These are phyloP conservation scores for Lamellibrachia luymesi DNA, from an alignment of 1,140 invertebrate genomes.

Conservation along the genomic window DNA sequence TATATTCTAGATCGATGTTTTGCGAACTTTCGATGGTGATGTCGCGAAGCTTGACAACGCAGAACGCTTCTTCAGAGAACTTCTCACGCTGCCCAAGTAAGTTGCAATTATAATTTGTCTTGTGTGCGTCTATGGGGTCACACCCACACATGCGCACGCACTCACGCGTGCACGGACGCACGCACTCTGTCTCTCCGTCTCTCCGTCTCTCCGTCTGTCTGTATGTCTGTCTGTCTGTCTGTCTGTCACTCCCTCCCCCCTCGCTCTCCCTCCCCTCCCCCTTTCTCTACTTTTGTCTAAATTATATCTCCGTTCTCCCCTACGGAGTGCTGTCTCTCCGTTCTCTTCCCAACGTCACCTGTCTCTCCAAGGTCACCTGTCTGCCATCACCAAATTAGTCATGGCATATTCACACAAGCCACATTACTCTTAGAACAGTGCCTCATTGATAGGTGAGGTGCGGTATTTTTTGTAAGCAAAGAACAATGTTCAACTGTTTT, in stretches of 20 bases:
- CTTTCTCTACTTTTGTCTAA: background rate
- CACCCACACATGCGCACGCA: too few species aligned
- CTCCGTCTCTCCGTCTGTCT: background rate
- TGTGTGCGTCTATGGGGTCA: too few species aligned
- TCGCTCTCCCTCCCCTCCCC: background rate
- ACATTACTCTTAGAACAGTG: background rate
- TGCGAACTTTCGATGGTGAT: slow-evolving; percentile 20
- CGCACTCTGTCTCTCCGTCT: too few species aligned
- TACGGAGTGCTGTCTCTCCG: background rate
- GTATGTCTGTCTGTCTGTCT: too few species aligned
- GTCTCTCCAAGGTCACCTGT: background rate
- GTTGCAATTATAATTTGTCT: background rate
- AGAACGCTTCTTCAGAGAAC: slow-evolving; percentile 37
- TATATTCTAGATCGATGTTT: too few species aligned
- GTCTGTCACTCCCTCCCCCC: too few species aligned
- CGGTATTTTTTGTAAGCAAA: background rate
- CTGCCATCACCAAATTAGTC: background rate
- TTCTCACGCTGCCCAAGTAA: slow-evolving; percentile 33
- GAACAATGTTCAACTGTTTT: slow-evolving; percentile 1
- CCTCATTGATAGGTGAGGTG: background rate
- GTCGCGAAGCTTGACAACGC: slow-evolving; percentile 19
- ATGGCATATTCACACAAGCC: background rate
- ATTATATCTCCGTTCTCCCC: background rate
- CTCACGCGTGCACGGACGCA: too few species aligned
- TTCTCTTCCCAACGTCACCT: too few species aligned